Evolutionary conservation across 2,888 invertebrate species (phyloP).

Genomic region (Xestia rhomboidea): DNA sequence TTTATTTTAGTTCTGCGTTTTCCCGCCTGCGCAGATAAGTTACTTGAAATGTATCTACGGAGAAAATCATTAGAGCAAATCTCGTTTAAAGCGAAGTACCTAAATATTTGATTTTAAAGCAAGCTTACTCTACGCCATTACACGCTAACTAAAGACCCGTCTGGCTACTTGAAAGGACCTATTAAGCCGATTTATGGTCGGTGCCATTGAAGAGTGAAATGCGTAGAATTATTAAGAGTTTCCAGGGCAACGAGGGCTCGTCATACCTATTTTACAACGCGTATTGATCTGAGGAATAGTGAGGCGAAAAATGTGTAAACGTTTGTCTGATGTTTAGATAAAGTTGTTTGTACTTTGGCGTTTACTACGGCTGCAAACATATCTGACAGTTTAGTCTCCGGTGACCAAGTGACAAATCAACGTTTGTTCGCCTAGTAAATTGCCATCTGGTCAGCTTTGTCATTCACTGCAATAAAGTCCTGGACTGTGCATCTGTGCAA

Average conservation of each 20-base stretch:
- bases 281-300: slow-evolving; percentile 23
- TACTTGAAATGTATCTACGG: too few species aligned
- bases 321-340: neutral
- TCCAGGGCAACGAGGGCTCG: neutral
- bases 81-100: neutral
- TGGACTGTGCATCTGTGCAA: neutral
- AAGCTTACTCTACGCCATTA: slow-evolving; percentile 21
- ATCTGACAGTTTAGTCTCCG: neutral
- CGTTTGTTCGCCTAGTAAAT: neutral
- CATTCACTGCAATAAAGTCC: neutral
- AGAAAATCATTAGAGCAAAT: neutral
- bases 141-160: slow-evolving; percentile 7
- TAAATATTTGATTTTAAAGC: slow-evolving; percentile 12
- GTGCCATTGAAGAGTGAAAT: slow-evolving; percentile 12
- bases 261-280: slow-evolving; percentile 19
- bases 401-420: neutral
- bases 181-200: slow-evolving; percentile 11
- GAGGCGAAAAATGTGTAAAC: neutral
- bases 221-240: slow-evolving; percentile 29
- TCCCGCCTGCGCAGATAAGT: too few species aligned
- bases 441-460: neutral
- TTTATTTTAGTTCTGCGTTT: too few species aligned
- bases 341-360: neutral
- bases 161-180: slow-evolving; percentile 21
- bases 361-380: neutral